Evolutionary conservation across 2,797 vertebrate species (phyloP).

Genomic region (Alosa sapidissima): DNA sequence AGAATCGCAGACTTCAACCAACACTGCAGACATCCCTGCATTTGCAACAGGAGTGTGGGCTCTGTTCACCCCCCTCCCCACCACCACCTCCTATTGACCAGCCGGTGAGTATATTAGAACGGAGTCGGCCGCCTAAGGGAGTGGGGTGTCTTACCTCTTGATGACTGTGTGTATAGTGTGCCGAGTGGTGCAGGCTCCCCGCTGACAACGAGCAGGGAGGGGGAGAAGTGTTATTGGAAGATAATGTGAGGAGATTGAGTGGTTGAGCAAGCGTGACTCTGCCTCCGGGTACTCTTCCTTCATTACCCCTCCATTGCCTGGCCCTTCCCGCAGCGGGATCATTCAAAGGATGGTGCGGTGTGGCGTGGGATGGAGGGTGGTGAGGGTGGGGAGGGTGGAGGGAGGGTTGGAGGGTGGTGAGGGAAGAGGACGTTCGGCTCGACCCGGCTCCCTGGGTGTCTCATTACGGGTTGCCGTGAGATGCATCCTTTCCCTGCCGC

Average conservation of each 20-base stretch:
- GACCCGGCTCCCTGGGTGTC: conserved; percentile 55
- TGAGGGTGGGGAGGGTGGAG: not conserved
- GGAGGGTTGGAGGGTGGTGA: not conserved
- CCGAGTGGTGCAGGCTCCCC: conserved; percentile 50
- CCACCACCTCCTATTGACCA: not conserved
- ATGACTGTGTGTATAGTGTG: conserved; percentile 51
- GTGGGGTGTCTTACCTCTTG: not conserved
- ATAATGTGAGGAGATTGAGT: conserved; percentile 66
- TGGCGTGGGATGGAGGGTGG: not conserved
- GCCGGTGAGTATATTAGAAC: conserved; percentile 53
- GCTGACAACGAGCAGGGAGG: conserved; percentile 3
- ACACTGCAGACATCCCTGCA: not conserved
- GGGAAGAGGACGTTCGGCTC: conserved; percentile 37
- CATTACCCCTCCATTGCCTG: conserved; percentile 59
- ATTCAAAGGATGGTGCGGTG: conserved; percentile 40
- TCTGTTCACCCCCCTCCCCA: not conserved
- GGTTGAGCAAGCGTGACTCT: conserved; percentile 58
- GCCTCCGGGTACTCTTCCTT: conserved; percentile 64
- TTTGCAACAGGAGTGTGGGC: not conserved
- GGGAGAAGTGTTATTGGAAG: conserved; percentile 54
- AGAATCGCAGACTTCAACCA: not conserved
- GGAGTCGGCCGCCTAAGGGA: conserved; percentile 42
- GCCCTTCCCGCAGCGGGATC: conserved; percentile 57
- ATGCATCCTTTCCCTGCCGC: conserved; percentile 23
- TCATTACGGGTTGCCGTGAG: conserved; percentile 56